Evolutionary conservation across 2,888 invertebrate species (phyloP).

Genomic region (Nymphalis polychloros): DNA sequence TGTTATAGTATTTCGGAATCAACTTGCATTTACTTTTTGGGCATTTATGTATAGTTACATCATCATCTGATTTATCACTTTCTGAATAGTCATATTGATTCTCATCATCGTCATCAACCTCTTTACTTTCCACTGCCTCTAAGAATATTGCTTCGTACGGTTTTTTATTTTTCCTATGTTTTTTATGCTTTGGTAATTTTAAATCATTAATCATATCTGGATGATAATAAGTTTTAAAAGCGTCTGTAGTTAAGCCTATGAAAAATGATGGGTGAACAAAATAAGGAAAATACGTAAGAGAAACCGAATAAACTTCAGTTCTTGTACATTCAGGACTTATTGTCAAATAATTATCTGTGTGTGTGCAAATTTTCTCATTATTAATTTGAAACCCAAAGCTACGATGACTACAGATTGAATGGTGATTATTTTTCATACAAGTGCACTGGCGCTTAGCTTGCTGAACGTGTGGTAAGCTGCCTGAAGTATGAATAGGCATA

Average conservation of each 20-base stretch:
- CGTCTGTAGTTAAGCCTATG: constrained; percentile 41
- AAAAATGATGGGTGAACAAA: constrained; percentile 52
- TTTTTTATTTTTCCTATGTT: constrained; percentile 47
- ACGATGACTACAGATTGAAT: constrained; percentile 43
- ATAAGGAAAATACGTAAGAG: constrained; percentile 43
- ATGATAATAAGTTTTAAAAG: constrained; percentile 46
- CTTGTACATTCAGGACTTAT: constrained; percentile 42
- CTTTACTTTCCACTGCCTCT: constrained; percentile 43
- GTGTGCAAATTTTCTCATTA: constrained; percentile 40
- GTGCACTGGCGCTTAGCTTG: constrained; percentile 44
- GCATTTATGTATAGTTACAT: constrained; percentile 19
- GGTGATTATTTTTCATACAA: constrained; percentile 46
- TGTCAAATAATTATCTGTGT: constrained; percentile 25
- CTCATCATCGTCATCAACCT: constrained; percentile 41
- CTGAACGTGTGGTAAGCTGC: constrained; percentile 15
- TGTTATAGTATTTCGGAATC: constrained; percentile 24
- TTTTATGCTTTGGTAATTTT: constrained; percentile 45
- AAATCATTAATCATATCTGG: constrained; percentile 44
- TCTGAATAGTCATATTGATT: constrained; percentile 28
- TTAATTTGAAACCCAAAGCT: constrained; percentile 31
- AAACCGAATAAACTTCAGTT: constrained; percentile 28
- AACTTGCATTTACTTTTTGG: constrained; percentile 23
- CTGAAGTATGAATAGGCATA: constrained; percentile 9
- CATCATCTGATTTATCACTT: constrained; percentile 22
- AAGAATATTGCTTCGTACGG: constrained; percentile 36